Evolutionary conservation across 2,888 invertebrate genomes (phyloP), one percentile per base, ranked within the genome.

Genomic region (Xylota segnis): DNA sequence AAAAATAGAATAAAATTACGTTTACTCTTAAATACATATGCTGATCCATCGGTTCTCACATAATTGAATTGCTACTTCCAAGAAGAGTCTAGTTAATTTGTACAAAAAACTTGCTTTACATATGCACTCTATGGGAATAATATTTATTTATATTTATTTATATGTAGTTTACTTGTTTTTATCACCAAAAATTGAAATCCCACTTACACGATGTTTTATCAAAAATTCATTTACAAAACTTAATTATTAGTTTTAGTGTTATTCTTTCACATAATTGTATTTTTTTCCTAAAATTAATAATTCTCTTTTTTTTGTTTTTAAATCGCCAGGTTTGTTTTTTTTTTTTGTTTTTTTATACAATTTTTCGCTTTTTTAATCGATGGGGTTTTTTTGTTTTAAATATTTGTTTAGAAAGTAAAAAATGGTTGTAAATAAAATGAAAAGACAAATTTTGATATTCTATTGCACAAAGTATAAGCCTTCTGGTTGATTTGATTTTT

Each of bases 201-300:
- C 81, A 86, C 76, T 81, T 76, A 81, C 34, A 86, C 56, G 45
- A 66, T 68, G n/a, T 83, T 71, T 86, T 86, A 86, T 86, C 81
- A 86, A 86, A 86, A 86, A 86, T 86, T 77, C 82, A 86, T 86
- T 86, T 86, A 86, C 79, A 86, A 86, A 86, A 86, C 76, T 86
- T 82, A 82, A 43, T 76, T 52, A 65, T 84, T 77, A 78, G 47
- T 74, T 63, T 50, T 58, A 65, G 63, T 56, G 50, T 70, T 77
- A 59, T 58, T 59, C n/a, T 23, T 54, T 70, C 5, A 74, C 18
- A 40, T 43, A 56, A 56, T 56, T 56, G 9, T 56, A 32, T 52
- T 12, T 12, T 56, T 75, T 61, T 56, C 63, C 70, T 78, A 71
- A 70, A 54, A 56, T 70, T 71, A 78, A 71, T 71, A 78, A 78